Conservation (phyloP, 2,113 vertebrate genomes). For the Protomyctophum bolini region DNA sequence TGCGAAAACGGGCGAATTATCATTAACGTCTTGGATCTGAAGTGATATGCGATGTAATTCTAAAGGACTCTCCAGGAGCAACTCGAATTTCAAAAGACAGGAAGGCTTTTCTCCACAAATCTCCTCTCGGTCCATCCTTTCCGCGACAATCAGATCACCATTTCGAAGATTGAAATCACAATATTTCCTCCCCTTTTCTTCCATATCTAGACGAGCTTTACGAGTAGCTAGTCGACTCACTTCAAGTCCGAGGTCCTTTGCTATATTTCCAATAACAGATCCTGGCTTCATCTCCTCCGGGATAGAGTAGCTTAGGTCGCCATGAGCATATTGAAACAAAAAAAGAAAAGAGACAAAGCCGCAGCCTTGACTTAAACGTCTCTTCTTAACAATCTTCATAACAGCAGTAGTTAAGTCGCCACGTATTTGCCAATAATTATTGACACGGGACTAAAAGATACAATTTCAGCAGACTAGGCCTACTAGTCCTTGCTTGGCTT, state of each 20-base stretch:
- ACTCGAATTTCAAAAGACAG: conserved; percentile 79
- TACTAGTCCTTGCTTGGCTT: no score
- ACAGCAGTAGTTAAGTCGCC: no score
- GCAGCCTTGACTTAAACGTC: no score
- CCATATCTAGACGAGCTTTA: conserved; percentile 70
- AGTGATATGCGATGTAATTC: conserved; percentile 68
- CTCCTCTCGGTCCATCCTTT: conserved; percentile 82
- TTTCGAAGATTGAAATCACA: conserved; percentile 65
- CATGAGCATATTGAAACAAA: conserved; percentile 26
- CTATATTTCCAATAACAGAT: conserved; percentile 80
- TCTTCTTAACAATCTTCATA: no score
- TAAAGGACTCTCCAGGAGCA: conserved; percentile 68
- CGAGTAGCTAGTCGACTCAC: conserved; percentile 64
- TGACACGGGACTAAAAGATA: no score
- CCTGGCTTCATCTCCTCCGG: conserved; percentile 80
- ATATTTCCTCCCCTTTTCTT: conserved; percentile 41
- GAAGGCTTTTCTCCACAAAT: conserved; percentile 68
- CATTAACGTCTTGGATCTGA: conserved; percentile 82
- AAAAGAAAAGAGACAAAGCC: conserved; percentile 43
- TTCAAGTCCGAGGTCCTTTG: conserved; percentile 78
- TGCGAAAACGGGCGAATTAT: conserved; percentile 77
- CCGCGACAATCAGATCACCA: conserved; percentile 74
- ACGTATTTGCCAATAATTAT: no score
- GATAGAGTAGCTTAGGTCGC: conserved; percentile 75
- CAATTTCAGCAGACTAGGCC: no score